Base-by-base conservation (phyloP, 1,140 invertebrate genomes). In the Lethocerus indicus region DNA sequence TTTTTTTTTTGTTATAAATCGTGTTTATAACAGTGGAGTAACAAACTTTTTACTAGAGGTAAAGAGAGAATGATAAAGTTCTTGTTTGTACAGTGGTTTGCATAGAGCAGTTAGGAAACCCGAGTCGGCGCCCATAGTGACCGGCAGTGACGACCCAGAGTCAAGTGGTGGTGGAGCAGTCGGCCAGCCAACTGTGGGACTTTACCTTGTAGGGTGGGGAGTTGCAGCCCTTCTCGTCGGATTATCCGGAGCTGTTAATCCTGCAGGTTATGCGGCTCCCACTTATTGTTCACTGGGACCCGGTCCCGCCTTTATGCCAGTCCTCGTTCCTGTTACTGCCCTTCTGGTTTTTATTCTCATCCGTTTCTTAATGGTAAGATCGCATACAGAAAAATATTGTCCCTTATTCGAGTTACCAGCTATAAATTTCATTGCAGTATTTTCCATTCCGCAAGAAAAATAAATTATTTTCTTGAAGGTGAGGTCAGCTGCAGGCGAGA, bases 141-240 rank as follows among this genome's bases (percentile, higher is more conserved):
- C 73, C 51, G 66, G 26, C 78, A 79, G 1, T 67, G 73, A 80
- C 53, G n/a, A n/a, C n/a, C n/a, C n/a, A n/a, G n/a, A n/a, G n/a
- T n/a, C n/a, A n/a, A 42, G 28, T 18, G 54, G 40, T n/a, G 21
- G 23, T 20, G 54, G 37, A 18, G 49, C 50, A 1, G 41, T 55
- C 1, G 50, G 55, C 9, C 86, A 90, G 61, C 87, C 87, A 1
- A 76, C 91, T 16, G 63, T 91, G 16, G 82, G 87, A 1, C 73
- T 91, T 42, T 92, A 93, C 62, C 67, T 93, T n/a, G 81, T 90
- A 2, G 88, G 87, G 1, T 93, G 86, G 84, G 89, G 88, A 12
- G 83, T 92, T 29, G 80, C 82, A 2, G 63, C 87, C 35, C 87
- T 92, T 28, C 78, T 93, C 0, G 90, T 87, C 61, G 89, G 88